Evolutionary conservation across 2,797 vertebrate species (phyloP), one percentile per base, ranked within the genome.

Genomic region (Aeoliscus strigatus): DNA sequence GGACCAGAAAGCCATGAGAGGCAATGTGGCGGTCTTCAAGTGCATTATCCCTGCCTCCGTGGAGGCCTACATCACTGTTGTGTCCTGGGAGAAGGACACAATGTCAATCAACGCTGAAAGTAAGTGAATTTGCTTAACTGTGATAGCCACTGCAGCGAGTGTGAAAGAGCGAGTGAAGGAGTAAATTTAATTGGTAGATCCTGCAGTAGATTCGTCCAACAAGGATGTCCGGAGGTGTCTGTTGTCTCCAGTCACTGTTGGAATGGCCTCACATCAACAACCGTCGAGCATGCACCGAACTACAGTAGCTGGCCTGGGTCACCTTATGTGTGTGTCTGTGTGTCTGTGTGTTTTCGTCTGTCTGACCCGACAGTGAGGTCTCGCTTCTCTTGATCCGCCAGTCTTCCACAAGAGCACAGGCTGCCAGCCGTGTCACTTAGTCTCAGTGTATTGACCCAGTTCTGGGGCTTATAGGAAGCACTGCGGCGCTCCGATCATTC

Each of bases 71-170:
- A 92, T 98, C 86, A 97, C 93, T 7, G 96, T 98, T 11, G 93
- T 98, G 74, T 97, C 96, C 85, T 99, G 96, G 96, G 96, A 98
- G 81, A 96, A 93, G 83, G 96, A 99, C 88, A 98, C 96, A 0
- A 93, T 98, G 54, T 94, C 96, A 84, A 96, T 99, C 75, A 77
- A 89, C 80, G 91, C 94, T n/a, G n/a, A n/a, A 93, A 95, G 96
- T 98, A 94, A 82, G 76, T 25, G 6, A 6, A 25, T 25, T 25
- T 25, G 24, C 5, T 6, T 25, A 6, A 25, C 9, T 7, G 2
- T n/a, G n/a, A n/a, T n/a, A n/a, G n/a, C n/a, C n/a, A n/a, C n/a
- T n/a, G n/a, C n/a, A n/a, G n/a, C n/a, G n/a, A n/a, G n/a, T n/a
- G n/a, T n/a, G n/a, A n/a, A n/a, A n/a, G n/a, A n/a, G n/a, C n/a